Conservation (phyloP, 2,113 vertebrate genomes). For the Gopherus flavomarginatus region DNA sequence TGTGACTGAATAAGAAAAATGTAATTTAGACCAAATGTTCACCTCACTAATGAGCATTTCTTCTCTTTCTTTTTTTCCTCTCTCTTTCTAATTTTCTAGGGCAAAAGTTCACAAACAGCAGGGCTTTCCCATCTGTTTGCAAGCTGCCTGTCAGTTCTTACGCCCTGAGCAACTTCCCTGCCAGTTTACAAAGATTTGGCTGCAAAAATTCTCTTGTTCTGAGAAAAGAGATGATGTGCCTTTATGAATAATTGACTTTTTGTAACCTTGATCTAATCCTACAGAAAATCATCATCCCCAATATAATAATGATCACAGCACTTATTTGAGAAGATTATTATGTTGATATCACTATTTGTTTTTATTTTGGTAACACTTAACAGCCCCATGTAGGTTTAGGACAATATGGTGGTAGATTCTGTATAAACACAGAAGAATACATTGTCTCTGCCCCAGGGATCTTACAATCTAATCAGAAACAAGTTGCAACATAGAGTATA, state of each 20-base stretch:
- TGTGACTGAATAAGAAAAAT: neutral
- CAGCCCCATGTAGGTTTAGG: neutral
- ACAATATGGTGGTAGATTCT: neutral
- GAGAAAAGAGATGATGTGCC: conserved; percentile 12
- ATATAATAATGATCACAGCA: neutral
- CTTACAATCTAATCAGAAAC: neutral
- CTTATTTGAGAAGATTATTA: neutral
- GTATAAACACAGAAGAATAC: neutral
- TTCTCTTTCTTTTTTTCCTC: neutral
- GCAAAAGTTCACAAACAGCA: conserved; percentile 57
- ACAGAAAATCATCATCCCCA: neutral
- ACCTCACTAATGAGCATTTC: neutral
- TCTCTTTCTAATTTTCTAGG: conserved; percentile 12
- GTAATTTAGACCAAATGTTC: conserved; percentile 4
- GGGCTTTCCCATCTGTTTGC: conserved; percentile 59
- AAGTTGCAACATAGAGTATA: neutral
- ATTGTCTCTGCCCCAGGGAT: fast-evolving
- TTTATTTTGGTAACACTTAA: neutral
- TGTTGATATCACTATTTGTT: neutral
- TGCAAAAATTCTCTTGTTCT: neutral
- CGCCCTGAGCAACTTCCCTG: conserved; percentile 28
- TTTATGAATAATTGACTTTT: neutral
- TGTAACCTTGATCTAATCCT: conserved; percentile 22
- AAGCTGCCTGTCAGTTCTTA: conserved; percentile 51
- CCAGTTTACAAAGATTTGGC: conserved; percentile 44